A percentile compares a stretch with the other conserved stretches of the same genome.
These are phyloP conservation scores for Phenganax stokvisi DNA, from an alignment of 92 coral and sea anemone species.

Conservation along the genomic window DNA sequence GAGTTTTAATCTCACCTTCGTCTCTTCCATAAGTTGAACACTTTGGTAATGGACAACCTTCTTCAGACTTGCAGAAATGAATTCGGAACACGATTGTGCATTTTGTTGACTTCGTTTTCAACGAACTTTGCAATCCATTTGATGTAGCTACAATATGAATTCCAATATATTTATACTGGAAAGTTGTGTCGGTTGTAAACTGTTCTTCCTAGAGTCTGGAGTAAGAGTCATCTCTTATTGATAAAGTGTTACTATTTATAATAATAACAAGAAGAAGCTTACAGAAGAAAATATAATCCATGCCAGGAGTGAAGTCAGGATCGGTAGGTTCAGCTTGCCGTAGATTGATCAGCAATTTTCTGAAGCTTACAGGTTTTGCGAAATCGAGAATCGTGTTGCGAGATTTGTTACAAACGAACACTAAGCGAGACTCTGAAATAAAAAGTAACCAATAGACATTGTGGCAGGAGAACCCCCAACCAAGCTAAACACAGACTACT, in stretches of 20 bases:
- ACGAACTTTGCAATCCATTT: slow-evolving; percentile 14
- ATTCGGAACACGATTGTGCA: slow-evolving; percentile 32
- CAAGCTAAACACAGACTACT: neutral
- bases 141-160: slow-evolving; percentile 14
- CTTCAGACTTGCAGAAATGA: neutral
- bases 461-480: too few relatives aligned
- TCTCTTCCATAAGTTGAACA: slow-evolving; percentile 29
- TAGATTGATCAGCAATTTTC: neutral
- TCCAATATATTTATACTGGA: neutral
- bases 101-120: slow-evolving; percentile 14
- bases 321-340: neutral
- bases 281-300: slow-evolving; percentile 29
- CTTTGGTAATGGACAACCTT: neutral
- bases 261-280: neutral
- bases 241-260: too few relatives aligned
- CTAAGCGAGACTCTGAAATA: neutral
- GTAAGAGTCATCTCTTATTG: neutral
- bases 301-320: slow-evolving; percentile 1
- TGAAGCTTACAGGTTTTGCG: neutral
- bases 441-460: neutral
- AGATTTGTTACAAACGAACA: neutral
- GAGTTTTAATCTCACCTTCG: neutral
- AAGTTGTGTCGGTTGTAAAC: neutral
- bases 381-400: neutral
- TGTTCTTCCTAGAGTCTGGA: neutral